Evolutionary conservation across 2,888 invertebrate species (phyloP).

Genomic region (Lobophora halterata): DNA sequence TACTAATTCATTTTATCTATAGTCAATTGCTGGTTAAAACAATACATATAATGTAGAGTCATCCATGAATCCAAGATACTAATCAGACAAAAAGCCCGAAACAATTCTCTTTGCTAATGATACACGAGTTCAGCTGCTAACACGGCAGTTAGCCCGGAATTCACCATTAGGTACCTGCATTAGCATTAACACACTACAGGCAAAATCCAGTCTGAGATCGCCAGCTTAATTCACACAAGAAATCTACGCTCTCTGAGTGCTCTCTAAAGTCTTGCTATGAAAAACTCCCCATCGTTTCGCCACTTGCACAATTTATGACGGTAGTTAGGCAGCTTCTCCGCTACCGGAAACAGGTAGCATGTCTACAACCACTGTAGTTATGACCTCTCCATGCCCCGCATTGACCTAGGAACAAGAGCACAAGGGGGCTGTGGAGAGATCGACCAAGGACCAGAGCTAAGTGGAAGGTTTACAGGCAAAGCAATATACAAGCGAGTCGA

Average conservation of each 20-base stretch:
- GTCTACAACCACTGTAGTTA: conserved; percentile 34
- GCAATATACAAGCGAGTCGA: conserved; percentile 50
- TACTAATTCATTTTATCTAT: too few species aligned
- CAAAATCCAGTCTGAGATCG: conserved; percentile 44
- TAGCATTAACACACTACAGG: conserved; percentile 42
- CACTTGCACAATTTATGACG: conserved; percentile 62
- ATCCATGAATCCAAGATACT: too few species aligned
- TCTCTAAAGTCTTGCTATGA: conserved; percentile 56
- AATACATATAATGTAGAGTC: too few species aligned
- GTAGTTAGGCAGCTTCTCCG: conserved; percentile 55
- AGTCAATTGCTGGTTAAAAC: too few species aligned
- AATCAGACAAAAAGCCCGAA: conserved; percentile 14
- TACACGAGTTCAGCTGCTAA: conserved; percentile 29
- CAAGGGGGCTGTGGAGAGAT: conserved; percentile 37
- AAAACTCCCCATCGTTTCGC: conserved; percentile 56
- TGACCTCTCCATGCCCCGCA: conserved; percentile 31
- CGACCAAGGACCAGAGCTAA: conserved; percentile 40
- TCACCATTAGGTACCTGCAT: conserved; percentile 39
- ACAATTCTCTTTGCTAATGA: conserved; percentile 15
- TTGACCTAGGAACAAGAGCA: conserved; percentile 27
- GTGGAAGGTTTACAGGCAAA: conserved; percentile 40
- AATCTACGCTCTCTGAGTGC: conserved; percentile 53
- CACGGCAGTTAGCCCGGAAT: conserved; percentile 34
- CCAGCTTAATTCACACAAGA: conserved; percentile 59
- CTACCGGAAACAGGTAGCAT: conserved; percentile 51